Percentiles rank a stretch among this genome's conserved stretches.
Evolutionary conservation across 2,888 invertebrate genomes (phyloP).

Genomic region (Galeopsomyia nigrocyanea): DNA sequence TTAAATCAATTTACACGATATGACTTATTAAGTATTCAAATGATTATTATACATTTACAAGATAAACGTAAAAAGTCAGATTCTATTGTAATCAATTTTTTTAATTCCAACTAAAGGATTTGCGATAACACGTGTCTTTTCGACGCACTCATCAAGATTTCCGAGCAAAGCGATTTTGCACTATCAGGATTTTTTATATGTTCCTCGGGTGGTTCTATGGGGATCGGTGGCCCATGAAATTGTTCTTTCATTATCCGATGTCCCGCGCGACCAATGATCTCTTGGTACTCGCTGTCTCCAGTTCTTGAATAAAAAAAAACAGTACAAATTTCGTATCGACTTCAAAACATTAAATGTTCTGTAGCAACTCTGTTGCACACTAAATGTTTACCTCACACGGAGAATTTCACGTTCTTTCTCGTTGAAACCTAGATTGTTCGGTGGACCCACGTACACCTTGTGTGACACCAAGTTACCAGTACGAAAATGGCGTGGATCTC

Average conservation of each 20-base stretch:
- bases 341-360: too few species aligned
- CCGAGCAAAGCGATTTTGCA: constrained; percentile 50
- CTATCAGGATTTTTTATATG: constrained; percentile 44
- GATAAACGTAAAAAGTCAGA: neutral
- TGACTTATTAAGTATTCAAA: constrained; percentile 10
- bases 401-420: constrained; percentile 56
- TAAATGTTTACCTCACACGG: constrained; percentile 51
- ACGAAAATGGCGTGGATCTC: constrained; percentile 51
- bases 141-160: constrained; percentile 40
- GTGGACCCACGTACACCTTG: constrained; percentile 38
- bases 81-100: constrained; percentile 7
- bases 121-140: constrained; percentile 29
- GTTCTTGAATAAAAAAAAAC: constrained; percentile 51
- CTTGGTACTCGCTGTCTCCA: constrained; percentile 56
- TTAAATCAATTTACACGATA: constrained; percentile 27
- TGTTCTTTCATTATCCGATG: constrained; percentile 50
- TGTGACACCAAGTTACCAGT: neutral
- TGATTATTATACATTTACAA: constrained; percentile 6
- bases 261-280: constrained; percentile 53
- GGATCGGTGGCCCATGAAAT: constrained; percentile 48
- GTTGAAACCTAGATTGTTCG: constrained; percentile 53
- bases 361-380: too few species aligned
- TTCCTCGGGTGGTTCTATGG: constrained; percentile 46
- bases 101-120: constrained; percentile 28
- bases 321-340: neutral